Evolutionary conservation across 2,113 vertebrate species (phyloP).

Genomic region (Aegithalos caudatus): DNA sequence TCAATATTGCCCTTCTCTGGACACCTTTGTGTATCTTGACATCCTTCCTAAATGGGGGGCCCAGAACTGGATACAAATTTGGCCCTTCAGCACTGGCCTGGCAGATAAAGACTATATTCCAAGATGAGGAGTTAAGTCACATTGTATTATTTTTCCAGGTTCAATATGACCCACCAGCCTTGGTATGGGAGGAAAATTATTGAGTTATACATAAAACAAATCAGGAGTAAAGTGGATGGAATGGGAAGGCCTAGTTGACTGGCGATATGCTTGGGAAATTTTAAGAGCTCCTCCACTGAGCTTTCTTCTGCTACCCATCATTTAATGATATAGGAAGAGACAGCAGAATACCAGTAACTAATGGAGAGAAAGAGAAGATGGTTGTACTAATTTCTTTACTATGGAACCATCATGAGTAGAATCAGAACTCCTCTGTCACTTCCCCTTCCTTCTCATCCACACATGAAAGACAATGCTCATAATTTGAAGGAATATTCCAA

Average conservation of each 20-base stretch:
- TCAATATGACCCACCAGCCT: neutral
- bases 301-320: neutral
- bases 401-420: neutral
- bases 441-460: neutral
- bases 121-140: neutral
- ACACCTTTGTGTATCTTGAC: neutral
- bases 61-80: neutral
- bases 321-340: neutral
- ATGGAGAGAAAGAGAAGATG: neutral
- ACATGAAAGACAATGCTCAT: neutral
- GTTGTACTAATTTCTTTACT: neutral
- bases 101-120: neutral
- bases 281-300: neutral
- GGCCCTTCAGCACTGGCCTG: neutral
- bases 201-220: neutral
- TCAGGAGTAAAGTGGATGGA: neutral
- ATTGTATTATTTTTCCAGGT: neutral
- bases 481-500: neutral
- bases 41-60: neutral
- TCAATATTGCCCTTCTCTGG: neutral
- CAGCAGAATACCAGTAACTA: neutral
- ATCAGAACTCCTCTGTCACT: neutral
- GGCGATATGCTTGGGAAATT: neutral
- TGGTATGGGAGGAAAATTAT: neutral
- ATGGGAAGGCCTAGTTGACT: accelerated